Percentiles rank a stretch among this genome's conserved stretches.
phyloP scores from a whole-genome alignment of 2,888 invertebrate species.

The Drosophila buzzatii region DNA sequence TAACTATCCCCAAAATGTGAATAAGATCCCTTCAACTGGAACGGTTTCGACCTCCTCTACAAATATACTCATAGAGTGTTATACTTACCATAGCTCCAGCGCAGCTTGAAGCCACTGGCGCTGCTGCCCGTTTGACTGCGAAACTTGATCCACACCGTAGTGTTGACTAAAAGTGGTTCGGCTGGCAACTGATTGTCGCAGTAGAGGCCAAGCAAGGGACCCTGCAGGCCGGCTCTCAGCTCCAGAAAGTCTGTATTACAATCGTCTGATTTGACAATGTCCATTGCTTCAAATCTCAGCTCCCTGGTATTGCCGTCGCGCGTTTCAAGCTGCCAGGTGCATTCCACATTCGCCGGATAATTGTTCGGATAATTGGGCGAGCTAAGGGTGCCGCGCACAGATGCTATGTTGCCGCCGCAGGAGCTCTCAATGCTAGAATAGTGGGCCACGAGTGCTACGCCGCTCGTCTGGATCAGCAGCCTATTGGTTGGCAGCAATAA shows the following conservation, averaged over 20 bases:
- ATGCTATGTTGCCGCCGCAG: constrained; percentile 90
- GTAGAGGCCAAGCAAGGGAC: constrained; percentile 89
- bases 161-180: constrained; percentile 87
- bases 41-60: too few relatives aligned
- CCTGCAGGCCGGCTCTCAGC: constrained; percentile 88
- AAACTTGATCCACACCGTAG: constrained; percentile 91
- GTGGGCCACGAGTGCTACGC: constrained; percentile 81
- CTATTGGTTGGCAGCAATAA: constrained; percentile 56
- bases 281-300: constrained; percentile 89
- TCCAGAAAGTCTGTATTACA: constrained; percentile 95
- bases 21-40: too few relatives aligned
- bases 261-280: constrained; percentile 89
- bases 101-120: constrained; percentile 90
- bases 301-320: constrained; percentile 90
- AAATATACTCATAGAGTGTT: too few relatives aligned
- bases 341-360: constrained; percentile 90
- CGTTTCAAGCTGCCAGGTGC: constrained; percentile 90
- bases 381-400: constrained; percentile 88
- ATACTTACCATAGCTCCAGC: constrained; percentile 88
- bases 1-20: too few relatives aligned
- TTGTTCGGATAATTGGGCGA: constrained; percentile 90
- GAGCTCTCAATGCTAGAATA: constrained; percentile 86
- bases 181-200: constrained; percentile 89
- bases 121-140: constrained; percentile 87
- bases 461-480: constrained; percentile 50